Evolutionary conservation across 2,888 invertebrate genomes (phyloP), one percentile per base, ranked within the genome.

Genomic region (Heliconius ethilla): DNA sequence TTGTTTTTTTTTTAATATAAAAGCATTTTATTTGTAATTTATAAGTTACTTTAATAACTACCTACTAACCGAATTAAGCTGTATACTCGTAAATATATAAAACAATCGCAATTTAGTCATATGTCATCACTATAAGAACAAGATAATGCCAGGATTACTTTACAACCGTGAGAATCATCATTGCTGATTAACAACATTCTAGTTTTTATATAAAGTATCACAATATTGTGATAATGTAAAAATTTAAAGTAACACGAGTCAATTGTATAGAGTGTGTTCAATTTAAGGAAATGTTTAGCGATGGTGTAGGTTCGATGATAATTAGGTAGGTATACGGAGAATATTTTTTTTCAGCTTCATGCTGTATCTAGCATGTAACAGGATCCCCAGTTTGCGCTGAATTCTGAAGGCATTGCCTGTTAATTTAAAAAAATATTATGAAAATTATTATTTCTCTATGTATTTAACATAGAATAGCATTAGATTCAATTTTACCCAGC

Each of bases 161-260:
- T 33, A 67, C 67, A 67, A 67, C 67, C 67, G 67, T 67, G 67
- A 37, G 67, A 67, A 67, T 67, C 67, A 13, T 37, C 67, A 67
- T 67, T 11, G 37, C 67, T 67, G 67, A 67, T n/a, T 67, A 37
- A 67, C 13, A 67, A n/a, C 67, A 37, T 37, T n/a, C 33, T n/a
- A 29, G 37, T 66, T 66, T 6, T 67, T 67, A 22, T 55, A 7
- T 6, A 7, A 18, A 7, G 22, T 55, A 22, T 55, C 7, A 55
- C 3, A 55, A 55, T 55, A 22, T 29, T 29, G 29, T 29, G 0
- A 29, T 29, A 3, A 13, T 13, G 13, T 40, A 40, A 40, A 40
- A 40, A 40, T 13, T 45, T 15, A 10, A 59, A n/a, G 3, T 62
- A 62, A 62, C n/a, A 10, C 11, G 11, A 62, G 4, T 62, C 59